Base-by-base conservation (phyloP, 2,888 invertebrate species). In the Thecocarcelia acutangulata region DNA sequence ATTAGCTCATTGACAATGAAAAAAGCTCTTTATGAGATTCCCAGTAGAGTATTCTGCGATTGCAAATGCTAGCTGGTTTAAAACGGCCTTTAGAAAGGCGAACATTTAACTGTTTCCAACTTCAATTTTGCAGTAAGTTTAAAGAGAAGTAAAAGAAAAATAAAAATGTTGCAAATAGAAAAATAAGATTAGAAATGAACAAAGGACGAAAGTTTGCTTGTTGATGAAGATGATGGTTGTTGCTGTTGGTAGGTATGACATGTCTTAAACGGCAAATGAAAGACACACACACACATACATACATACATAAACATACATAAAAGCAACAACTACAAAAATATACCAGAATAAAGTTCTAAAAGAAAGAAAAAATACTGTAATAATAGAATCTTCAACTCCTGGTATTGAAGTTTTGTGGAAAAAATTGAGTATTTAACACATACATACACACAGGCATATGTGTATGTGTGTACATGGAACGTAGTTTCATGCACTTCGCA, bases 181-280 rank as follows among this genome's bases (percentile, higher is more conserved):
- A 74, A 64, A 74, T 40, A 66, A 74, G 75, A 72, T 68, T 77
- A 56, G 33, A 68, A 81, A 52, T 15, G 66, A 66, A 72, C 54
- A 75, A 79, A 79, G 61, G 72, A 79, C 42, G 54, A 68, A 68
- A 54, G 52, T 54, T 66, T 50, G 40, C 37, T 61, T 9, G 54
- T 21, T 64, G 54, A 21, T 73, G 12, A 50, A 15, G 15, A n/a
- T 24, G 66, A 40, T 33, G 42, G 24, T 68, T 59, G 52, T 75
- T 58, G 37, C 44, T 68, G n/a, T n/a, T n/a, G n/a, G n/a, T n/a
- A n/a, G 66, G 44, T 52, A 68, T 68, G 64, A 58, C 48, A 74
- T 56, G 77, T 59, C 75, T 79, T 79, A 70, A 74, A 78, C 77
- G 63, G 48, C 50, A 72, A 72, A 74, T 70, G 80, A 59, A 80